Base-by-base conservation (phyloP, 2,113 vertebrate species). In the Chloebia gouldiae region DNA sequence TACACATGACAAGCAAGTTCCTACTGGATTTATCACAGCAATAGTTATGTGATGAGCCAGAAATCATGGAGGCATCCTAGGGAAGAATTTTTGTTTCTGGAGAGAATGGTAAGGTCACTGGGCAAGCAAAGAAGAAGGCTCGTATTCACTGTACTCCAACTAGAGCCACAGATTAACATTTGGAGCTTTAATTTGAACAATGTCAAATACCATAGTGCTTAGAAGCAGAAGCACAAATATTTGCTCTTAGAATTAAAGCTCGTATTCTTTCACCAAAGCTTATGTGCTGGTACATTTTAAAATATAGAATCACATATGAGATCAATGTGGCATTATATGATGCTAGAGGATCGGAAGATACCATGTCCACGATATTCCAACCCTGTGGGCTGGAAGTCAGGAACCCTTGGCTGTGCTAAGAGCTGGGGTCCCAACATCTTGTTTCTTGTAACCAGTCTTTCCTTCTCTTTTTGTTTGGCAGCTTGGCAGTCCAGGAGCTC, bases 211-310 rank as follows among this genome's bases (percentile, higher is more conserved):
- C 92, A 90, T 22, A 75, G 68, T 68, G 68, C 85, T 92, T 86
- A 83, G 76, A 91, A 96, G 81, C 75, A 95, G 90, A 90, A 88
- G 60, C 51, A 44, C 59, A 97, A 96, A 96, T 95, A 92, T 96
- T 96, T 96, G 85, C n/a, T 37, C 56, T 86, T 92, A 86, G 93
- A 90, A 94, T 94, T 83, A 95, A 83, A 65, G 44, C 13, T 85
- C 81, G 76, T 90, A 40, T 73, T 90, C 73, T 93, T 93, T 88
- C 70, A 85, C 68, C 30, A 70, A 75, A 90, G 64, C 0, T 0
- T 56, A 66, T 37, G 47, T 1, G 1, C 54, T 81, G 63, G 37
- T 78, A 37, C 20, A 17, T 88, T 95, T 96, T 92, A 9, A 92
- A 94, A 93, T 86, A 78, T 16, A 80, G 59, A 81, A 49, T 77